Conservation (phyloP, 2,888 invertebrate genomes). For the Glyphotaelius pellucidus region DNA sequence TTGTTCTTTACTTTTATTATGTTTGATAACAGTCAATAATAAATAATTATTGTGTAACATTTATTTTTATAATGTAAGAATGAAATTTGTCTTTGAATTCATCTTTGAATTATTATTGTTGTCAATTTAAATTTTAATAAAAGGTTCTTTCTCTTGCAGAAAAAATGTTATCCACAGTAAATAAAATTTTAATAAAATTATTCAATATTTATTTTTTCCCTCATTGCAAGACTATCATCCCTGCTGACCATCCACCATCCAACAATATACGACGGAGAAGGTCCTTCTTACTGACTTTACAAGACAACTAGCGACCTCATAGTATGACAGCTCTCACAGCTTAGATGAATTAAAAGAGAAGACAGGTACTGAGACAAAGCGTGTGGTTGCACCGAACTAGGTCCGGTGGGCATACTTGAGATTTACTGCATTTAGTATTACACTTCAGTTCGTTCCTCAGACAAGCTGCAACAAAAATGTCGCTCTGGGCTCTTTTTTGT, state of each 20-base stretch:
- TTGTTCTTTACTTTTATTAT: constrained; percentile 3
- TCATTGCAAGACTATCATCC: neutral
- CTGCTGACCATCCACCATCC: too few relatives aligned
- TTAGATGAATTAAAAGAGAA: too few relatives aligned
- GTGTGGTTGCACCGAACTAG: too few relatives aligned
- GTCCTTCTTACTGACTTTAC: neutral
- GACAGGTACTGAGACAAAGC: too few relatives aligned
- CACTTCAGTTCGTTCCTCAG: too few relatives aligned
- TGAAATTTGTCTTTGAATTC: neutral
- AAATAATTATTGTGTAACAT: neutral
- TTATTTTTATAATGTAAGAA: constrained; percentile 2
- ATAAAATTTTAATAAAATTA: constrained; percentile 36
- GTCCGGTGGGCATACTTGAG: too few relatives aligned
- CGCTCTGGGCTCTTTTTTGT: too few relatives aligned
- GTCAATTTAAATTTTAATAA: constrained; percentile 41
- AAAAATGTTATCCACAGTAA: constrained; percentile 37
- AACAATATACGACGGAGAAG: neutral
- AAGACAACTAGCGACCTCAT: neutral
- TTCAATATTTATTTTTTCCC: neutral
- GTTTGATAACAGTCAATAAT: constrained; percentile 2
- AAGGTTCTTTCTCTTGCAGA: constrained; percentile 14
- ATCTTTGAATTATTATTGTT: constrained; percentile 32
- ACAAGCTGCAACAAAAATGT: too few relatives aligned
- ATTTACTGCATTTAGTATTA: too few relatives aligned
- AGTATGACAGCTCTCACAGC: too few relatives aligned